Base-by-base conservation (phyloP, 2,797 vertebrate genomes). In the Hephaestus fuliginosus region DNA sequence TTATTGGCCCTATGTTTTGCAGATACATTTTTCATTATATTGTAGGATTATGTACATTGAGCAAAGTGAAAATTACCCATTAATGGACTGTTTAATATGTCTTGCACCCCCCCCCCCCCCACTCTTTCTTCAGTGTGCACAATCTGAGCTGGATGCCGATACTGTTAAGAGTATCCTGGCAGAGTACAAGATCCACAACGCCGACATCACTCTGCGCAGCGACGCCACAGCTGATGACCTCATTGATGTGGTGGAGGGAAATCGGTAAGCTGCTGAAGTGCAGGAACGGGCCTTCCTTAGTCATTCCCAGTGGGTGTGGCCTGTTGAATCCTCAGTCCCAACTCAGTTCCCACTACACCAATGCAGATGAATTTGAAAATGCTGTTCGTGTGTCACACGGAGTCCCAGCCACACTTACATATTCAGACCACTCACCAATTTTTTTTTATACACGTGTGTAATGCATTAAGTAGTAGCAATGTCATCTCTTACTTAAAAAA, bases 121-220 rank as follows among this genome's bases (percentile, higher is more conserved):
- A 49, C 33, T 30, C n/a, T 2, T 0, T 82, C 80, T 70, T 43
- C 78, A 99, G 98, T 99, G 98, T 84, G 95, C 95, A 18, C 98
- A 99, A 90, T 97, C 76, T 1, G 98, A 99, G 90, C 93, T 99
- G 76, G 98, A 99, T 60, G 81, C 73, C 4, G 98, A 99, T 20
- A 98, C 98, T 0, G 98, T 99, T 85, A 99, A 99, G 94, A 98
- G 95, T 89, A 99, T 99, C 91, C 87, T 99, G 70, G 96, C 98
- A 0, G 98, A 99, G 86, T 99, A 99, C 76, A 99, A 99, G 94
- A 99, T 99, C 86, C 97, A 98, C 95, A 99, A 99, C 0, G 98
- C 98, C 0, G 98, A 99, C 28, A 96, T 99, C 92, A 99, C 98
- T 0, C 93, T 99, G 93, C 97, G 98, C 78, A 96, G 98, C 1